A percentile compares a stretch with the other conserved stretches of the same genome.
phyloP scores from a whole-genome alignment of 1,140 invertebrate species.

The Sminthurinus signatus region DNA sequence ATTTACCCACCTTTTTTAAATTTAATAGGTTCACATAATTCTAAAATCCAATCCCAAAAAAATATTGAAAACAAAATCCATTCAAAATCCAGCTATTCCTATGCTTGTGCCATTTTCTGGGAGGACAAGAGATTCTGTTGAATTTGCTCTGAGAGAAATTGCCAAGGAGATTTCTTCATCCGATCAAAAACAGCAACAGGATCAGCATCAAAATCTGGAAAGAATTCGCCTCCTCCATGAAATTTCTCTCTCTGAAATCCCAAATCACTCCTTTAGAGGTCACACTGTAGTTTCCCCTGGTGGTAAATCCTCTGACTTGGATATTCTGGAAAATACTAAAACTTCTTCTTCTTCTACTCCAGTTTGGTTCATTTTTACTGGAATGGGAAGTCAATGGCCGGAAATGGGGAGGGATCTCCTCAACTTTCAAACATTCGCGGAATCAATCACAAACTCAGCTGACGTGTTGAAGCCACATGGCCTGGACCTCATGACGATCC shows the following conservation, averaged over 20 bases:
- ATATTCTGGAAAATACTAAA: conserved; percentile 43
- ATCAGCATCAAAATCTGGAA: neutral
- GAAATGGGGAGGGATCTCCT: conserved; percentile 84
- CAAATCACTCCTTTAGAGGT: neutral
- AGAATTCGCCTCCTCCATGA: conserved; percentile 28
- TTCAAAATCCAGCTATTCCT: conserved; percentile 17
- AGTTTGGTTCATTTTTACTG: conserved; percentile 85
- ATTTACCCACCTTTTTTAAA: too few relatives aligned
- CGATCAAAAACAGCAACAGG: too few relatives aligned
- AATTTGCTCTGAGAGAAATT: neutral
- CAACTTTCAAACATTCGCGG: conserved; percentile 66
- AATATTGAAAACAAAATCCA: neutral
- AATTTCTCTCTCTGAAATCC: neutral
- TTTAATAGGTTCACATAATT: conserved; percentile 9
- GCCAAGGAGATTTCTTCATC: too few relatives aligned
- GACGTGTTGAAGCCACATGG: conserved; percentile 66
- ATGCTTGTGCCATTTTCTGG: conserved; percentile 48
- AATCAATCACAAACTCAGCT: conserved; percentile 66
- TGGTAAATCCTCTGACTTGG: neutral
- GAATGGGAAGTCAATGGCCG: conserved; percentile 51
- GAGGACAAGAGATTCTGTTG: conserved; percentile 50
- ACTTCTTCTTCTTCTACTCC: conserved; percentile 51
- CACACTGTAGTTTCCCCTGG: conserved; percentile 42
- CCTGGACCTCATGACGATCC: conserved; percentile 60
- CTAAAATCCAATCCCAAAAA: neutral